A percentile compares a stretch with the other conserved stretches of the same genome.
Conservation (phyloP, 2,797 vertebrate species). For the Anguilla megastoma region DNA sequence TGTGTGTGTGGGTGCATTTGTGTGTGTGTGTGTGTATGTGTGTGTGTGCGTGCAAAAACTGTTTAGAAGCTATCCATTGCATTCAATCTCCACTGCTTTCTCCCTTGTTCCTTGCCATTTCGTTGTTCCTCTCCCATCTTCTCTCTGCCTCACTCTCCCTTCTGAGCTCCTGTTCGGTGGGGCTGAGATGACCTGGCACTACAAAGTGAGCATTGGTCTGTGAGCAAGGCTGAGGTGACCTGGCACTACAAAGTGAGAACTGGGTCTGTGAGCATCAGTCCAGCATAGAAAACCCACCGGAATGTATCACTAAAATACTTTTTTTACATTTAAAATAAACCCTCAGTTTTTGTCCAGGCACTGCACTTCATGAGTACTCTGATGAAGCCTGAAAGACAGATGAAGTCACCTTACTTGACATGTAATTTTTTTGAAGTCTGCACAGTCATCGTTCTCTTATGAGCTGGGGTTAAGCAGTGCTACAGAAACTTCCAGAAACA, state of each 20-base stretch:
- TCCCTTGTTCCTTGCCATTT: background rate
- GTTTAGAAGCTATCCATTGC: background rate
- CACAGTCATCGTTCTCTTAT: background rate
- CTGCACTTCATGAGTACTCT: background rate
- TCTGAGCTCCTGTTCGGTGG: conserved; percentile 7
- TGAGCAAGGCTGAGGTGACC: conserved; percentile 16
- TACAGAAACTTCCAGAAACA: background rate
- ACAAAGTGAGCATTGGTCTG: conserved; percentile 25
- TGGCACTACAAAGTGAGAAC: conserved; percentile 35
- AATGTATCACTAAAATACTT: background rate
- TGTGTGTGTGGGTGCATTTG: background rate
- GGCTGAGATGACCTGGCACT: conserved; percentile 32
- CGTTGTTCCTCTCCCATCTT: background rate
- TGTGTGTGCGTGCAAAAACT: background rate
- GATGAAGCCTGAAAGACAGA: background rate
- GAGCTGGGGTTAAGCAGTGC: no score
- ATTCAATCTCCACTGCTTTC: conserved; percentile 13
- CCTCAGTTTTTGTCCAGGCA: background rate
- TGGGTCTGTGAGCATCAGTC: conserved; percentile 10
- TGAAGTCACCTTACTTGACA: no score
- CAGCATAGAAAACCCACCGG: conserved; percentile 36
- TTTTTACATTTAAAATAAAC: background rate
- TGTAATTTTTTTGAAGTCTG: background rate
- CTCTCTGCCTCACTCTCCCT: background rate
- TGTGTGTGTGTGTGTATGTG: background rate